Evolutionary conservation across 1,140 invertebrate species (phyloP).

Genomic region (Temnothorax longispinosus): DNA sequence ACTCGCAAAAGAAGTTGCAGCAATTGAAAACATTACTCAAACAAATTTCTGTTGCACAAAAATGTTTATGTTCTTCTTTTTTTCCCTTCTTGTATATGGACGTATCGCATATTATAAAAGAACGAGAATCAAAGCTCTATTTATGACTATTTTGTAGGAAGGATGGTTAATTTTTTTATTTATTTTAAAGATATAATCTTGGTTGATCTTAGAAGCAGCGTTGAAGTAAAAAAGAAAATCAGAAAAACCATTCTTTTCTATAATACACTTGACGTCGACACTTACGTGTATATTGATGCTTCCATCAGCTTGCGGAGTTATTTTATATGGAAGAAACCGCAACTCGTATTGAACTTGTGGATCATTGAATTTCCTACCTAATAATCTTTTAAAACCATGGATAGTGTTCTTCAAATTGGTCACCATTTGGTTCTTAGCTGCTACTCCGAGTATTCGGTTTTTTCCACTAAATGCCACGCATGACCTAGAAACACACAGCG

Average conservation of each 20-base stretch:
- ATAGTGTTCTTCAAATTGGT: constrained; percentile 99
- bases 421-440: constrained; percentile 98
- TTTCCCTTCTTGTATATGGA: neutral
- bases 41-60: neutral
- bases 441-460: constrained; percentile 96
- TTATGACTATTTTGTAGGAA: neutral
- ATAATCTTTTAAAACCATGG: constrained; percentile 95
- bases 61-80: neutral
- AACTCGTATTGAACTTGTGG: constrained; percentile 94
- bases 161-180: neutral
- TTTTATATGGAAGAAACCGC: constrained; percentile 91
- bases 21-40: constrained; percentile 15
- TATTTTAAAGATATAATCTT: too few species aligned
- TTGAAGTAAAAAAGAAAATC: neutral
- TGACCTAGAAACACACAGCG: constrained; percentile 89
- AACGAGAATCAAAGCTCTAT: neutral
- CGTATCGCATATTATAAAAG: neutral
- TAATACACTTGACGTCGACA: neutral
- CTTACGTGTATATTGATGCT: constrained; percentile 91
- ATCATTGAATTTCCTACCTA: constrained; percentile 95
- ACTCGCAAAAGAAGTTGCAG: neutral
- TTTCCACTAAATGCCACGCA: constrained; percentile 97
- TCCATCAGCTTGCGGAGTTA: constrained; percentile 90
- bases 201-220: neutral
- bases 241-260: neutral